Conservation (phyloP, 2,888 invertebrate species). For the Siphlonurus alternatus region DNA sequence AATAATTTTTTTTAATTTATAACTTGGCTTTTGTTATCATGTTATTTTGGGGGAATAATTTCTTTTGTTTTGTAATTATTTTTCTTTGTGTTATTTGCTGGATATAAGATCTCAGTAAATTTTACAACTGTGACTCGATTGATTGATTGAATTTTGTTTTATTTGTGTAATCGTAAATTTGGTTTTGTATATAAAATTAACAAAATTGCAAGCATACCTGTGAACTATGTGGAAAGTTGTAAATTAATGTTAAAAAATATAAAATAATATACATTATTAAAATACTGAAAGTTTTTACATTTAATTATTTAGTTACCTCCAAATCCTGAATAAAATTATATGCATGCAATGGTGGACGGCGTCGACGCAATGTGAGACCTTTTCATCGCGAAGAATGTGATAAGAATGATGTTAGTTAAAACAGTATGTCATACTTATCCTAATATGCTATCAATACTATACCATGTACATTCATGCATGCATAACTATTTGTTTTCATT, state of each 20-base stretch:
- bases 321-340: too few relatives aligned
- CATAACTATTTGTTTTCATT: too few relatives aligned
- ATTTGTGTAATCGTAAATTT: neutral
- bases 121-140: neutral
- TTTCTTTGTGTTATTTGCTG: neutral
- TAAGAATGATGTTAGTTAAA: too few relatives aligned
- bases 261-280: neutral
- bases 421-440: too few relatives aligned
- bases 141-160: neutral
- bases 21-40: neutral
- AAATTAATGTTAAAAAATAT: neutral
- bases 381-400: too few relatives aligned
- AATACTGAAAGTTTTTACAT: too few relatives aligned
- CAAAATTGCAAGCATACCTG: neutral
- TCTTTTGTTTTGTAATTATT: neutral
- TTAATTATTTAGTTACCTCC: too few relatives aligned
- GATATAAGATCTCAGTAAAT: neutral
- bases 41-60: neutral
- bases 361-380: too few relatives aligned
- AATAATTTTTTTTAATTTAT: too few relatives aligned
- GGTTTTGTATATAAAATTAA: neutral
- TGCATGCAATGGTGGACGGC: too few relatives aligned
- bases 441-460: too few relatives aligned
- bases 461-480: too few relatives aligned
- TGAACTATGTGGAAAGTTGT: conserved; percentile 1